Base-by-base conservation (phyloP, 2,113 vertebrate species). In the Cisticola juncidis region DNA sequence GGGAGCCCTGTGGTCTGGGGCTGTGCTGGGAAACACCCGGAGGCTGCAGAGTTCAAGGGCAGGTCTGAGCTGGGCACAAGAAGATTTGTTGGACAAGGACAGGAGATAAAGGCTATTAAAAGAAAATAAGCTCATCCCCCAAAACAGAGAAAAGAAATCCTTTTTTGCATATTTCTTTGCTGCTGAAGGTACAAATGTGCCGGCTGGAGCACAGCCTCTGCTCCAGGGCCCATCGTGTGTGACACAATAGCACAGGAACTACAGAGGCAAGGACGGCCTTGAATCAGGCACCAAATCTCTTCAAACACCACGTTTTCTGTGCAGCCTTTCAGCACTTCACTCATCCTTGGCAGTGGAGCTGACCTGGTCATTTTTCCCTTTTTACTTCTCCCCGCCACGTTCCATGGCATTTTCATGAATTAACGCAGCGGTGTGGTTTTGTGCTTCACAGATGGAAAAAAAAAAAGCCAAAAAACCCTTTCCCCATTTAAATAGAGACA, bases 281-380 rank as follows among this genome's bases (percentile, higher is more conserved):
- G 51, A 89, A 91, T 85, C 92, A 87, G 90, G 53, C 81, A 56
- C 81, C 71, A 40, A 40, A 92, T 81, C 95, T 74, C 96, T 94
- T 94, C 94, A 95, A 91, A 90, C 87, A 81, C 87, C 92, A 13
- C 20, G 0, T 71, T 93, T 93, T 76, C 94, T 80, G 66, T 65
- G 62, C 92, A 94, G 92, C 84, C 90, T 84, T 87, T 93, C 90
- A 84, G 87, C 4, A 10, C 78, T 91, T 92, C 90, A 44, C 85
- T 94, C 85, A 51, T 90, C 94, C 85, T 88, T 93, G 86, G 90
- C 91, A 93, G 95, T 22, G 50, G 36, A 69, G 88, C 85, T 92
- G 96, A 96, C 95, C 90, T 90, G 95, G 95, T 74, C 91, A 81
- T 83, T 95, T 93, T 86, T 86, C 92, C 82, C 91, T 94, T 93